Base-by-base conservation (phyloP, 2,888 invertebrate species). In the Phrixothrix hirtus region DNA sequence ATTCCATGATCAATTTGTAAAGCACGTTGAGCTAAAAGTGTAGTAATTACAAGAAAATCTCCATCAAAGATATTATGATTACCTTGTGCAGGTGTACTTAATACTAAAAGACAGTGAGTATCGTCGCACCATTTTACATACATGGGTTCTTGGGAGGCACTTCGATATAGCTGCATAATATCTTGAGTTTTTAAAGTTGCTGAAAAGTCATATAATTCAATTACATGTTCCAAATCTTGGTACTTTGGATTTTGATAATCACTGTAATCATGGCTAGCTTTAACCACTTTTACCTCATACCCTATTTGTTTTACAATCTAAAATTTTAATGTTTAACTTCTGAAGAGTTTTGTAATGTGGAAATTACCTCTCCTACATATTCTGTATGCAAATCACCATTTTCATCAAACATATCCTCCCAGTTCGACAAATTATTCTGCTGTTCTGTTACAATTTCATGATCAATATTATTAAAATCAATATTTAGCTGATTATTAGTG, bases 51-150 rank as follows among this genome's bases (percentile, higher is more conserved):
- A n/a, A n/a, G n/a, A n/a, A n/a, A n/a, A n/a, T n/a, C n/a, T n/a
- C n/a, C n/a, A n/a, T n/a, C n/a, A n/a, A n/a, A n/a, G n/a, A n/a
- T n/a, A 41, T 27, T 34, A 39, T 27, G n/a, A n/a, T 35, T 64
- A 75, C 75, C 75, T 72, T 75, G 74, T 42, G 64, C 66, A 2
- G 66, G 63, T 34, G 75, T 69, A 11, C 74, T 74, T 42, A 75
- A 62, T 30, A 75, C 72, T 38, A 75, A 61, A 30, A 75, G 62
- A 11, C 74, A 75, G 55, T 74, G 74, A n/a, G 75, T 75, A 47
- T 75, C 73, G 60, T 74, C 73, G 13, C 75, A 70, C 75, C 75
- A 75, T 61, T 74, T 73, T 35, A 75, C 63, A 51, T 75, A 75
- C 71, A 74, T 74, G 1, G 72, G 65, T 49, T 75, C 72, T 50